Conservation (phyloP, 2,888 invertebrate species). For the Elysia crispata region DNA sequence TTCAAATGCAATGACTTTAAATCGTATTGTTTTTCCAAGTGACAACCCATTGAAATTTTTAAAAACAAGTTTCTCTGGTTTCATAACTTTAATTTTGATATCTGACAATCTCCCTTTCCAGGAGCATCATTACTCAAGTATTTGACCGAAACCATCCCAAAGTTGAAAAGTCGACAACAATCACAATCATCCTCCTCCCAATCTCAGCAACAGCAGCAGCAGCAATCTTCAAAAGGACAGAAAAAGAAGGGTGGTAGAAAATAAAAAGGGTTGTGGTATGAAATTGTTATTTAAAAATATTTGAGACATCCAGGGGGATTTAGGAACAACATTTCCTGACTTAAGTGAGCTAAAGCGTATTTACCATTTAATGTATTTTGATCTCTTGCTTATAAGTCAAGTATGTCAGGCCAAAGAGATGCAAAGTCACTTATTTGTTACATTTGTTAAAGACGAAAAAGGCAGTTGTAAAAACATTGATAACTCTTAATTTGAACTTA, state of each 20-base stretch:
- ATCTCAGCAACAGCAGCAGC: constrained; percentile 54
- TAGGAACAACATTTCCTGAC: too few species aligned
- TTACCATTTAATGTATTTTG: too few species aligned
- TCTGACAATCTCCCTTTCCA: constrained; percentile 62
- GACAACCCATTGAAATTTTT: background rate
- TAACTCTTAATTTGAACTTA: too few species aligned
- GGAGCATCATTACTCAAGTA: constrained; percentile 87
- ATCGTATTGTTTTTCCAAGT: background rate
- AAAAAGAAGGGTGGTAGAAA: constrained; percentile 67
- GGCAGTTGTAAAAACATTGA: too few species aligned
- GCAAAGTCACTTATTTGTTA: too few species aligned
- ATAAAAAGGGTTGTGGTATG: background rate
- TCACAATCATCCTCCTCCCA: constrained; percentile 54
- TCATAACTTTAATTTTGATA: background rate
- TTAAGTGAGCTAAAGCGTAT: too few species aligned
- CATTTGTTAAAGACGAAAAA: too few species aligned
- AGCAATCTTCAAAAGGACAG: constrained; percentile 57
- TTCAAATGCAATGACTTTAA: background rate
- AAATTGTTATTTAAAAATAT: too few species aligned
- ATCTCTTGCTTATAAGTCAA: too few species aligned
- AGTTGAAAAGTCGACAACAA: constrained; percentile 83
- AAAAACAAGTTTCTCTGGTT: background rate
- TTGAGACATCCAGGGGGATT: too few species aligned
- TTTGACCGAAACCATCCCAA: constrained; percentile 91
- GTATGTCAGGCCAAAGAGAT: too few species aligned